Base-by-base conservation (phyloP, 1,140 invertebrate species). In the Drosophila leontia region DNA sequence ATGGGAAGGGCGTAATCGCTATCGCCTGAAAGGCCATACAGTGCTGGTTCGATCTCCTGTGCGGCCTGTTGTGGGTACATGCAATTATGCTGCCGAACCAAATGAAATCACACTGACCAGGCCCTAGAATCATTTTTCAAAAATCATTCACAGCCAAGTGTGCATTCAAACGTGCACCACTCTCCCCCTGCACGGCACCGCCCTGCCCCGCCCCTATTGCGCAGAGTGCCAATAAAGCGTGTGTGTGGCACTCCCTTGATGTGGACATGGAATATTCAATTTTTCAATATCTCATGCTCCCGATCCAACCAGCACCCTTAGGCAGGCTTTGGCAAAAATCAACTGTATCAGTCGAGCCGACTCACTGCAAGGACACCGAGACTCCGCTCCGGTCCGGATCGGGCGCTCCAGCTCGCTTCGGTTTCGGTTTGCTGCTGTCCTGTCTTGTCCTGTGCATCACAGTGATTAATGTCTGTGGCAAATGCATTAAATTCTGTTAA, bases 401-500 rank as follows among this genome's bases (percentile, higher is more conserved):
- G 23, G 41, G 17, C n/a, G 47, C 47, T 55, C 45, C 58, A 34
- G 42, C 35, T 59, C 59, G 44, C 17, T 72, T 75, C 57, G 55
- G 64, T 71, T 71, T 75, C 55, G 69, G 56, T 74, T 75, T 75
- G 62, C 64, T 78, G 64, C 71, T 75, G 71, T 75, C 50, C 74
- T 82, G 81, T 77, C 71, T 72, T 85, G 82, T 78, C 69, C 84
- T 90, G 83, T 91, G 88, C 88, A 91, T 91, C 88, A 87, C 83
- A 91, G 88, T 91, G 88, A 91, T 91, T 91, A 91, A 91, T 91
- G 88, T 91, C 83, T 91, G 88, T 91, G 88, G 88, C 88, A 91
- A 91, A 91, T 91, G 88, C 88, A 91, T 91, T 91, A 91, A 91
- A 91, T 91, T 91, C 88, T 88, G 81, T 91, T 91, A 91, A 91